Percentiles rank a stretch among this genome's conserved stretches.
Evolutionary conservation across 2,888 invertebrate species (phyloP).

Genomic region (Philopedon plagiatum): DNA sequence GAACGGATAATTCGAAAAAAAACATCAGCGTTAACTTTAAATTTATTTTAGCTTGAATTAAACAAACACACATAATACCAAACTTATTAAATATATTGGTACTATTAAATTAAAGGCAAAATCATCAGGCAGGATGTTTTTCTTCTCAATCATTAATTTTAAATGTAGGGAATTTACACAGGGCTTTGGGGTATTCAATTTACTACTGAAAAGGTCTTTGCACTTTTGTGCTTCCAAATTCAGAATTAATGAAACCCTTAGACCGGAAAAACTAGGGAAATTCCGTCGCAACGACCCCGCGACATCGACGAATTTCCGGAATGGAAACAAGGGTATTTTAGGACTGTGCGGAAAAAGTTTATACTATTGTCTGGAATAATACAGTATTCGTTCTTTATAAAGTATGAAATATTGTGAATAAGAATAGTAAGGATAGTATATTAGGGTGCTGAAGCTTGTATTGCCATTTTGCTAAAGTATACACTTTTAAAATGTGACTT

Average conservation of each 20-base stretch:
- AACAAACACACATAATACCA: background rate
- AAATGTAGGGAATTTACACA: slow-evolving; percentile 7
- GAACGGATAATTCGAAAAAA: no score
- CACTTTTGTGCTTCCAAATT: slow-evolving; percentile 16
- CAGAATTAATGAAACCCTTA: slow-evolving; percentile 19
- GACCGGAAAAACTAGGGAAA: slow-evolving; percentile 19
- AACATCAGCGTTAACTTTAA: no score
- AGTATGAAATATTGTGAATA: no score
- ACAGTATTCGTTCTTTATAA: no score
- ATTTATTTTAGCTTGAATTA: background rate
- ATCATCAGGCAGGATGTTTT: background rate
- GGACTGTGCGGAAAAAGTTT: slow-evolving; percentile 9
- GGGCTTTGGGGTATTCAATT: slow-evolving; percentile 7
- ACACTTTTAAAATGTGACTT: no score
- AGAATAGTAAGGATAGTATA: no score
- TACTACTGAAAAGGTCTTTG: slow-evolving; percentile 17
- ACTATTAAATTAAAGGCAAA: no score
- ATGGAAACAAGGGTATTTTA: slow-evolving; percentile 1
- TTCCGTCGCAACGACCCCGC: background rate
- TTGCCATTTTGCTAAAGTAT: no score
- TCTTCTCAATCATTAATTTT: slow-evolving; percentile 11
- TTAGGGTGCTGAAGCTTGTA: no score
- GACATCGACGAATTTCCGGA: slow-evolving; percentile 15
- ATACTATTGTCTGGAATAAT: no score
- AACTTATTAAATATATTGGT: no score